Evolutionary conservation across 2,797 vertebrate genomes (phyloP), one percentile per base, ranked within the genome.

Genomic region (Spatula clypeata): DNA sequence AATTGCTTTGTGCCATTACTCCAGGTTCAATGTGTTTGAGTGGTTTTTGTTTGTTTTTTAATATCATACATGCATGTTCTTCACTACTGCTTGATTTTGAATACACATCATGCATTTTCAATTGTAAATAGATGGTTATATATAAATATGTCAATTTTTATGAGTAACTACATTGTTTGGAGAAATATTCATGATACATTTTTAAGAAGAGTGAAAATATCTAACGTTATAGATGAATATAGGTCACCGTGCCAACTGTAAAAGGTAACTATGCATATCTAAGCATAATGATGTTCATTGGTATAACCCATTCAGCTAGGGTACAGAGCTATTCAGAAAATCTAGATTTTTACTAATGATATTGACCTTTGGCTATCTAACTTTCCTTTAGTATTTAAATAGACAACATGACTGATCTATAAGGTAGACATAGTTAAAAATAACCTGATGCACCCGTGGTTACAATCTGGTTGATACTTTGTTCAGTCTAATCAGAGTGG

Each of bases 221-320:
- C 47, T 60, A 93, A 76, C 80, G 34, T 74, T 85, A 76, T 67
- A 66, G 84, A 91, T 51, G 6, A 86, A 77, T 85, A 58, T 88
- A 84, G 81, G 87, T 83, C 65, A 90, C n/a, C 80, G 51, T 88
- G 79, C 29, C 62, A 91, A 27, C 51, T 84, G 34, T 76, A 66
- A 79, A 32, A 70, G n/a, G 69, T 24, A 93, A 88, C 86, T 26
- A 79, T 89, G 45, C 21, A 47, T 81, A 66, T 88, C 77, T 84
- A 18, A 87, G 60, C 66, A 84, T 75, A 86, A 11, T 86, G 69
- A 54, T 55, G 20, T 83, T 8, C 34, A 54, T 1, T 51, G 73
- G 44, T 69, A 27, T 17, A 83, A 65, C 42, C 61, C 0, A 0
- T 83, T 89, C 62, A 13, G 2, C 19, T 51, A 71, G 17, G 6